These are phyloP conservation scores for Montipora cactus DNA, from an alignment of 64 coral and sea anemone species.

Conservation along the genomic window DNA sequence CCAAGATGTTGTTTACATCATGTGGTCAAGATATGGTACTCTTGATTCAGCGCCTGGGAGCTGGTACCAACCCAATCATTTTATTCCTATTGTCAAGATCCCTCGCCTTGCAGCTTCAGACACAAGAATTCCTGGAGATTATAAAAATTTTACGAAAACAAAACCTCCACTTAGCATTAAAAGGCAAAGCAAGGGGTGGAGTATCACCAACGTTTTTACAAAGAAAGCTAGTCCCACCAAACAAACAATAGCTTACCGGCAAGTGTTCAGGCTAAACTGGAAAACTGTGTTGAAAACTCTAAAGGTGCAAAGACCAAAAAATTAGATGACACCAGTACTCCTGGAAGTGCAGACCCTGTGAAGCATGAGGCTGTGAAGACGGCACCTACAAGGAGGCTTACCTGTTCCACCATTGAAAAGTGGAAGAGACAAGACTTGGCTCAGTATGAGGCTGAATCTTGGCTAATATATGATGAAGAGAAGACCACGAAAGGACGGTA, in stretches of 20 bases:
- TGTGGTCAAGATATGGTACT: slow-evolving; percentile 33
- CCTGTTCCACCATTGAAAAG: slow-evolving; percentile 18
- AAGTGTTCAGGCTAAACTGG: not conserved
- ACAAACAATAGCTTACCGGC: not conserved
- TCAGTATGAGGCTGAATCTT: not conserved
- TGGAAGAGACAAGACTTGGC: slow-evolving; percentile 4
- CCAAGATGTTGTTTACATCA: slow-evolving; percentile 16
- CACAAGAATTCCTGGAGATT: not conserved
- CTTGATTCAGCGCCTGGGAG: not conserved
- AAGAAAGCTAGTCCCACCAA: not conserved
- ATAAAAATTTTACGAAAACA: no score
- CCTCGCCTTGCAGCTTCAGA: not conserved
- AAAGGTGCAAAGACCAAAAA: not conserved
- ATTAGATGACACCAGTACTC: not conserved
- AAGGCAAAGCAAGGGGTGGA: not conserved
- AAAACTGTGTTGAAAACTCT: no score
- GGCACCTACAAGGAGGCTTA: not conserved
- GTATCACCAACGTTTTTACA: slow-evolving; percentile 11
- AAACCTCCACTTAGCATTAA: not conserved
- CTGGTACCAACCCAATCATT: slow-evolving; percentile 51
- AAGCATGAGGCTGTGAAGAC: not conserved
- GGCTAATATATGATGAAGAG: slow-evolving; percentile 7
- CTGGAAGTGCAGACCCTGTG: not conserved
- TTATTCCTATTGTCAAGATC: slow-evolving; percentile 19
- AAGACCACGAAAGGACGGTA: slow-evolving; percentile 3